Conservation (phyloP, 2,113 vertebrate species). For the Mormyrus lacerda region DNA sequence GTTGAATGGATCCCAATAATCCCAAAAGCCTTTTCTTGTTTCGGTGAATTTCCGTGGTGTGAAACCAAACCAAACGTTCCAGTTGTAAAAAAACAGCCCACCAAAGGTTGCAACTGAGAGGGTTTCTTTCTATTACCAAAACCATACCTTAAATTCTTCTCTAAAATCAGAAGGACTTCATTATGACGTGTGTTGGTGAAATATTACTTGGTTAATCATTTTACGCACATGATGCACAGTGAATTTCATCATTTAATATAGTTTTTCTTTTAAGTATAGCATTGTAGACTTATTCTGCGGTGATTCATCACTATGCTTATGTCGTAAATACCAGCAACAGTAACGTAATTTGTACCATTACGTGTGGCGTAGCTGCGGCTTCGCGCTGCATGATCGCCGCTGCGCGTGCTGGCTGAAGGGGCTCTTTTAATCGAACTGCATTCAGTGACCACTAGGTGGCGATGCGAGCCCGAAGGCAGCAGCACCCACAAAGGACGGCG, state of each 20-base stretch:
- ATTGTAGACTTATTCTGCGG: background rate
- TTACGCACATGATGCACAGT: background rate
- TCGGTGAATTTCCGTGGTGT: background rate
- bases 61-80: background rate
- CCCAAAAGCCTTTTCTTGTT: background rate
- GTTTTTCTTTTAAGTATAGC: background rate
- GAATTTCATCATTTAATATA: background rate
- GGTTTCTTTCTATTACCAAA: background rate
- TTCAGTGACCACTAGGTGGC: background rate
- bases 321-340: background rate
- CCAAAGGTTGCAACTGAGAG: background rate
- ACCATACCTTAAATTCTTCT: background rate
- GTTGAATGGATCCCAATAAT: background rate
- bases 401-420: background rate
- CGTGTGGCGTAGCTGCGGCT: background rate
- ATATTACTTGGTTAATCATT: background rate
- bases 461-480: background rate
- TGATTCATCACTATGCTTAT: background rate
- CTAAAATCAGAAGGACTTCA: background rate
- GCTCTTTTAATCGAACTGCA: background rate
- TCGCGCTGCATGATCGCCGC: background rate
- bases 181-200: background rate
- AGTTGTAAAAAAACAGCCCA: background rate
- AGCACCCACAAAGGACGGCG: background rate
- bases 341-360: background rate